Percentiles rank a stretch among this genome's conserved stretches.
phyloP scores from a whole-genome alignment of 92 coral and sea anemone species.

The Epizoanthus fatuus region DNA sequence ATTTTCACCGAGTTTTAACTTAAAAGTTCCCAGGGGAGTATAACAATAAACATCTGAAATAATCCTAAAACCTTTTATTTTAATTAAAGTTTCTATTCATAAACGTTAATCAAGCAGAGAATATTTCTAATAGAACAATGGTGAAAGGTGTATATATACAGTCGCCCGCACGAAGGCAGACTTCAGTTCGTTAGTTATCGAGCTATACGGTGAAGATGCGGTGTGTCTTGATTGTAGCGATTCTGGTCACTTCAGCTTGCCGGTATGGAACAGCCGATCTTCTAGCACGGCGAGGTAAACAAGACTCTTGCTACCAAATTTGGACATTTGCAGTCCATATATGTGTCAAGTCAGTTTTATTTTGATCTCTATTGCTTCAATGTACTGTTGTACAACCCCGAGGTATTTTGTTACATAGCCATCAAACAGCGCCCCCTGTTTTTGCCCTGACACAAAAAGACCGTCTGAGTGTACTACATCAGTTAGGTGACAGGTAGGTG shows the following conservation, averaged over 20 bases:
- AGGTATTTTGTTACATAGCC: no score
- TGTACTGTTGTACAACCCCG: no score
- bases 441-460: no score
- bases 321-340: neutral
- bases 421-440: no score
- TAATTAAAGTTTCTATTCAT: neutral
- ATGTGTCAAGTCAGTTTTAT: no score
- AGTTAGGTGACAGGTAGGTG: no score
- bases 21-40: no score
- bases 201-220: slow-evolving; percentile 15
- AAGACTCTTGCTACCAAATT: neutral
- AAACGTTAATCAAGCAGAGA: neutral
- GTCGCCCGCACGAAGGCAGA: neutral
- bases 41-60: no score
- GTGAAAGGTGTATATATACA: neutral
- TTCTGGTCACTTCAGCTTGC: neutral
- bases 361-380: no score
- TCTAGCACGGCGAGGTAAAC: slow-evolving; percentile 10
- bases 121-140: slow-evolving; percentile 21
- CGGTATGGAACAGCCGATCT: slow-evolving; percentile 11
- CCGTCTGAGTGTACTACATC: no score
- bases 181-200: neutral
- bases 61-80: no score
- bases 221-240: neutral
- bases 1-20: no score